Percentiles rank a stretch among this genome's conserved stretches.
Evolutionary conservation across 1,140 invertebrate species (phyloP).

Genomic region (Drosophila takahashii): DNA sequence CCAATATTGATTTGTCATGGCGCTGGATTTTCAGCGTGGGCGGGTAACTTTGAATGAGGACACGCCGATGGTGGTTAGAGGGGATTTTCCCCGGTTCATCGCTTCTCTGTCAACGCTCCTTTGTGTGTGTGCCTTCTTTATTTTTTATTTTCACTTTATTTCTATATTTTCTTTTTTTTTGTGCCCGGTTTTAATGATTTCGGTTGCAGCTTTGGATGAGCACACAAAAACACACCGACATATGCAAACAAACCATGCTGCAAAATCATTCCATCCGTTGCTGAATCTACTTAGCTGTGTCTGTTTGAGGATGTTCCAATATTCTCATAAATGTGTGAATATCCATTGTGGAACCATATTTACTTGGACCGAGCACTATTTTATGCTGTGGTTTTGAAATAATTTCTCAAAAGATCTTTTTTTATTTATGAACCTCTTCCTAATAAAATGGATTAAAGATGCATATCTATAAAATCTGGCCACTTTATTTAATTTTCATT

Average conservation of each 20-base stretch:
- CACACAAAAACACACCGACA: conserved; percentile 33
- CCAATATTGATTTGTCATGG: conserved; percentile 81
- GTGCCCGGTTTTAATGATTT: conserved; percentile 77
- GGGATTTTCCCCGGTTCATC: conserved; percentile 8
- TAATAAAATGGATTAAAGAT: too few relatives aligned
- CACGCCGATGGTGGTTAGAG: background rate
- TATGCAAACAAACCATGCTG: conserved; percentile 33
- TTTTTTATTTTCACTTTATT: conserved; percentile 58
- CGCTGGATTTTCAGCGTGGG: conserved; percentile 8
- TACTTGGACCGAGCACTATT: too few relatives aligned
- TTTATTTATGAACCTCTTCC: too few relatives aligned
- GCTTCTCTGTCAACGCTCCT: conserved; percentile 26
- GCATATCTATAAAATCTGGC: background rate
- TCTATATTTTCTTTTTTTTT: conserved; percentile 36
- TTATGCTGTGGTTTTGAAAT: background rate
- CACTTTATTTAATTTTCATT: background rate
- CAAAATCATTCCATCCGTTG: background rate
- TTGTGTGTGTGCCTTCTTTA: conserved; percentile 27
- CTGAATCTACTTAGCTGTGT: conserved; percentile 30
- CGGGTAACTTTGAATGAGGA: background rate
- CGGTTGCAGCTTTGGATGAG: conserved; percentile 64
- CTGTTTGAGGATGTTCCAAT: conserved; percentile 23
- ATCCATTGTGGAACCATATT: background rate
- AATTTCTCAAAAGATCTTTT: background rate
- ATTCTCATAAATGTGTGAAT: conserved; percentile 5